Base-by-base conservation (phyloP, 2,888 invertebrate species). In the Prionchulus punctatus region DNA sequence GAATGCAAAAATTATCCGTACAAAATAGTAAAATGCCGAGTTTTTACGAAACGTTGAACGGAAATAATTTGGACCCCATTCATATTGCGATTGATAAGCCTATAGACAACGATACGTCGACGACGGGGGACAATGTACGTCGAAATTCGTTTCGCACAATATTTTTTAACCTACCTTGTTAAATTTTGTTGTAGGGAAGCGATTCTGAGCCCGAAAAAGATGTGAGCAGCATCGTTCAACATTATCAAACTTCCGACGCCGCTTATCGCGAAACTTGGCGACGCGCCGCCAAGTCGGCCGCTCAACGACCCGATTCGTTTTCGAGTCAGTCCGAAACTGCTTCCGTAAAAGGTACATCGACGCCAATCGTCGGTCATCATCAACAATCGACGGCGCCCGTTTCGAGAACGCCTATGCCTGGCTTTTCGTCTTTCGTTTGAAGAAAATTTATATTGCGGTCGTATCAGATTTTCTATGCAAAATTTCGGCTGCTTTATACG, bases 211-310 rank as follows among this genome's bases (percentile, higher is more conserved):
- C 2, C 28, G 43, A 30, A 1, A 26, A 7, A 15, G 51, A 56
- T 18, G 30, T 49, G 3, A 21, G 51, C 28, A 50, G 50, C n/a
- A 57, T 57, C 2, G 57, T 48, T 3, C 48, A 47, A 43, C 57
- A 57, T 36, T 57, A 57, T 30, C 7, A 36, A 43, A 53, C 53
- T 23, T 25, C 30, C 2, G 57, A 57, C 42, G 53, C 23, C 12
- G 47, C 48, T 1, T 57, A 50, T 30, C 25, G 54, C n/a, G 57
- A 53, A 43, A 57, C 53, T 1, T 57, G 57, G 57, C 42, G 57
- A 15, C 48, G 47, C 3, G 57, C 57, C 31, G 53, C 47, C 21
- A n/a, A 31, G 26, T 21, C 31, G 12, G 54, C 54, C 2, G 53
- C 53, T 4, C 21, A 31, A 15, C 52, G 52, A 2, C 52, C 52